Conservation (phyloP, 2,888 invertebrate species). For the Amiota mariae region DNA sequence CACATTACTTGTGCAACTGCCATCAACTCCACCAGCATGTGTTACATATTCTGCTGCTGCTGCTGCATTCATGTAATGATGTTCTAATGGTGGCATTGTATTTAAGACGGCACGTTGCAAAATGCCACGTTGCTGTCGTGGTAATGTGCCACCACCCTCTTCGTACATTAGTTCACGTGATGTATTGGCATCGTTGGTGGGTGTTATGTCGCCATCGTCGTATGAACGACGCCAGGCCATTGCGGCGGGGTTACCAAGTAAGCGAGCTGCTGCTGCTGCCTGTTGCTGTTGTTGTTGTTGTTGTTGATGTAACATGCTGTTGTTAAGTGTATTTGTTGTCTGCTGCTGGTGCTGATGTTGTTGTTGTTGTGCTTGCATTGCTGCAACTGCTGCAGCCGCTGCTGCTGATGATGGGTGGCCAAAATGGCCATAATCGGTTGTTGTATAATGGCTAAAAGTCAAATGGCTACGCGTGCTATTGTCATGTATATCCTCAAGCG, state of each 20-base stretch:
- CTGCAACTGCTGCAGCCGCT: constrained; percentile 49
- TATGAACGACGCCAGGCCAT: constrained; percentile 83
- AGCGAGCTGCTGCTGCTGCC: constrained; percentile 56
- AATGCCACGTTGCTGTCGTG: constrained; percentile 81
- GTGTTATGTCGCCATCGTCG: constrained; percentile 92
- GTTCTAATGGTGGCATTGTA: constrained; percentile 71
- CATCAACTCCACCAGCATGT: constrained; percentile 55
- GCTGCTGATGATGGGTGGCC: constrained; percentile 64
- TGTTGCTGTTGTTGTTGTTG: constrained; percentile 56
- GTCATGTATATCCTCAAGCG: constrained; percentile 85
- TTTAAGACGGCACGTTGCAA: constrained; percentile 71
- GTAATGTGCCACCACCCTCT: constrained; percentile 89
- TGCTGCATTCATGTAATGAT: constrained; percentile 72
- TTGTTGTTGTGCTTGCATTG: constrained; percentile 50
- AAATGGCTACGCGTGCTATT: constrained; percentile 75
- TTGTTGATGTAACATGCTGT: constrained; percentile 43
- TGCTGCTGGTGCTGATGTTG: constrained; percentile 43
- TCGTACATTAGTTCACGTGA: constrained; percentile 71
- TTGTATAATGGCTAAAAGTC: constrained; percentile 73
- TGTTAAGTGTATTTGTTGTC: neutral
- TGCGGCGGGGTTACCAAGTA: constrained; percentile 67
- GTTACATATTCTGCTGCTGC: constrained; percentile 72
- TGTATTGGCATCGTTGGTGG: constrained; percentile 82
- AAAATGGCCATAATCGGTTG: constrained; percentile 73
- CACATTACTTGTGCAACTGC: constrained; percentile 42